Percentiles rank a stretch among this genome's conserved stretches.
Conservation (phyloP, 2,113 vertebrate species). For the Rhinogobius similis region DNA sequence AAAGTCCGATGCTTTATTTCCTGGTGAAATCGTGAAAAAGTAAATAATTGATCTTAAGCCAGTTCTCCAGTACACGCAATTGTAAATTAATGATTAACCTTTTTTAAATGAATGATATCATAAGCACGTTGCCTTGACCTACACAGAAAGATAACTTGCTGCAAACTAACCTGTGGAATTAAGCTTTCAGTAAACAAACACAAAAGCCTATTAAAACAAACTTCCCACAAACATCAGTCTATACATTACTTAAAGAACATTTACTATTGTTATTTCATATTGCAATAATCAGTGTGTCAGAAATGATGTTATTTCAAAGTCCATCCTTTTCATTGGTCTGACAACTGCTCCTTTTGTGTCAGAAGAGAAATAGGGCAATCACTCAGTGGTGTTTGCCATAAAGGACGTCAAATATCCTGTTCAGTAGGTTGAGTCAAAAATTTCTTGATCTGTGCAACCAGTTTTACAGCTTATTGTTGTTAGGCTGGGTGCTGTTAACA, state of each 20-base stretch:
- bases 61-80: neutral
- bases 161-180: neutral
- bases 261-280: too few relatives aligned
- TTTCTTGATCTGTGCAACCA: conserved; percentile 16
- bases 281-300: neutral
- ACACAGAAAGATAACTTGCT: neutral
- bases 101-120: neutral
- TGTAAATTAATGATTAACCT: neutral
- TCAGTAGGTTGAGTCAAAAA: neutral
- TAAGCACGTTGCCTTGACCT: neutral
- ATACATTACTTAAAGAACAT: too few relatives aligned
- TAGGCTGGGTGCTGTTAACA: neutral
- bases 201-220: neutral
- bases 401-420: conserved; percentile 4
- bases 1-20: neutral
- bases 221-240: too few relatives aligned
- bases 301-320: neutral
- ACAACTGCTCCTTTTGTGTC: neutral
- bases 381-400: conserved; percentile 17
- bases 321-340: neutral
- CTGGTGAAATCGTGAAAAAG: neutral
- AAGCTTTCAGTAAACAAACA: neutral
- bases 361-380: conserved; percentile 8
- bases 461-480: conserved; percentile 9
- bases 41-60: neutral